Base-by-base conservation (phyloP, 1,140 invertebrate species). In the Hesperophylax magnus region DNA sequence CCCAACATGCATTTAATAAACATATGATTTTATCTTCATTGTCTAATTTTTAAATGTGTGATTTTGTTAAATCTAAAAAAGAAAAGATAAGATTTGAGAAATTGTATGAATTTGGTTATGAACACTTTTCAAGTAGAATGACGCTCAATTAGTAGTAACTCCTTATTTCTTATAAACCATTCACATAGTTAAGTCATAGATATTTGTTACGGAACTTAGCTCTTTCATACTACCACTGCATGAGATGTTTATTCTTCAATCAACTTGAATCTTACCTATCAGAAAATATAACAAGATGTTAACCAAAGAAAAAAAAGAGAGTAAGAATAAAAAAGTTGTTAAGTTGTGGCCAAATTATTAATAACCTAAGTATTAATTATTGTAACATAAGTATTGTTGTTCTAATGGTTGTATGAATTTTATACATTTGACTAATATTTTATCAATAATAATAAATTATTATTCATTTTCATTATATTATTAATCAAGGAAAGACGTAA, bases 401-500 rank as follows among this genome's bases (percentile, higher is more conserved):
- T 80, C 78, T 75, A 71, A 74, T 81, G 79, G 74, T 77, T 77
- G 79, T 77, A 60, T 81, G 79, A 77, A 81, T 81, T 81, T 81
- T 81, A 77, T 81, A 81, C 79, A 77, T 81, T 80, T 71, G 31
- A 76, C 15, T 27, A 58, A 58, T 58, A 76, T 60, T 76, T 58
- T 76, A 76, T 58, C 39, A 76, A 76, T 76, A 76, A 60, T 34
- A 34, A 34, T 34, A 34, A 34, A 47, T 76, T 58, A 76, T 58
- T 77, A 77, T 80, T 80, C 56, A 56, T 71, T 58, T 79, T 79
- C 52, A 52, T 76, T 5, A 31, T 82, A 82, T 76, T 81, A 47
- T 81, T 82, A 77, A 77, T 79, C 69, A 82, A 78, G 61, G 83
- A 84, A 84, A 84, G 83, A 84, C 83, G 79, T 52, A 84, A 84